Evolutionary conservation across 1,140 invertebrate species (phyloP).

Genomic region (Bombus waltoni): DNA sequence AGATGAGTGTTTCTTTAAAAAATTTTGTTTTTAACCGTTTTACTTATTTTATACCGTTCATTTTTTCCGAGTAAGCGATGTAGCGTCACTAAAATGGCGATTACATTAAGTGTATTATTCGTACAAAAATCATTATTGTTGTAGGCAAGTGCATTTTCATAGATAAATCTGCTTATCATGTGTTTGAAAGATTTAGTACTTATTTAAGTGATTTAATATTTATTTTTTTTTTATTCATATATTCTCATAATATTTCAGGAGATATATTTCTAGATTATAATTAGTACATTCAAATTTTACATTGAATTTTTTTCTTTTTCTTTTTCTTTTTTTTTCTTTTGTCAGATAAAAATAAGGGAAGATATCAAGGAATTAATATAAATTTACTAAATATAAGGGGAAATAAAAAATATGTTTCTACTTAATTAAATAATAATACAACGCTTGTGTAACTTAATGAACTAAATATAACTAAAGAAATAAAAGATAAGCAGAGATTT

Average conservation of each 20-base stretch:
- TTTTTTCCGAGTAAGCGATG: neutral
- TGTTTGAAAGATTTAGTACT: neutral
- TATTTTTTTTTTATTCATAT: neutral
- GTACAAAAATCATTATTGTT: slow-evolving; percentile 46
- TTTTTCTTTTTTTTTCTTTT: neutral
- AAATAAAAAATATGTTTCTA: neutral
- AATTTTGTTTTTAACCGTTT: neutral
- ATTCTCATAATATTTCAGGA: neutral
- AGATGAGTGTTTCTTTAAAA: neutral
- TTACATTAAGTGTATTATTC: slow-evolving; percentile 44
- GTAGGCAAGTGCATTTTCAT: neutral
- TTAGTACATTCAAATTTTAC: neutral
- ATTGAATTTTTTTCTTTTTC: neutral
- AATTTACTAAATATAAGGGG: neutral
- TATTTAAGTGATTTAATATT: too few species aligned
- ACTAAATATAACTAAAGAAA: neutral
- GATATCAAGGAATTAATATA: neutral
- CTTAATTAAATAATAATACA: neutral
- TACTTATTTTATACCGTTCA: neutral
- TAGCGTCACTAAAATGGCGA: slow-evolving; percentile 51
- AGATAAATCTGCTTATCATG: neutral
- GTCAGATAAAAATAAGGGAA: neutral
- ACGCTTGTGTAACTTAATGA: neutral
- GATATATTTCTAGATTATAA: neutral
- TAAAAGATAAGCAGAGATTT: too few species aligned